Base-by-base conservation (phyloP, 2,797 vertebrate genomes). In the Crenichthys baileyi region DNA sequence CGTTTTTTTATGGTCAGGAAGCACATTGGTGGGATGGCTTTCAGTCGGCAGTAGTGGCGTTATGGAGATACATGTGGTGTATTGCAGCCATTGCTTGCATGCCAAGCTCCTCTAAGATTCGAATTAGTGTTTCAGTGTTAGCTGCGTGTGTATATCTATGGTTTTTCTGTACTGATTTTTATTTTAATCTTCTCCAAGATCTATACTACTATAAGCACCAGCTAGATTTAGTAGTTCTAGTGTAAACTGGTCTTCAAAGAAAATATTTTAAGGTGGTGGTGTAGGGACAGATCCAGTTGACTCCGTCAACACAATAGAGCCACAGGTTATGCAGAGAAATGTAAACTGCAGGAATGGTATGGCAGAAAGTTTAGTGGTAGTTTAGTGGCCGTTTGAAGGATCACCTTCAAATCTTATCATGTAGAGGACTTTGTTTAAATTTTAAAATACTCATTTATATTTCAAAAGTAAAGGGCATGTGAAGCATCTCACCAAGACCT, bases 1-100 rank as follows among this genome's bases (percentile, higher is more conserved):
- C 72, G 7, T 58, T 68, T 71, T 65, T 12, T 18, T 39, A 5
- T 7, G 68, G 70, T 76, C 24, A 58, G 80, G 29, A 16, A 56
- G 77, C 46, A 26, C 61, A 56, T 60, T 76, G 36, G 13, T 31
- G 22, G 29, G 70, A 12, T 36, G 55, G 68, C 46, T 85, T 75
- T 29, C 75, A 77, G 29, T 31, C 11, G 22, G 50, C 22, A 16
- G 24, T 61, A 73, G 77, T 79, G 39, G 65, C 39, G 36, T 61
- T 67, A 71, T 67, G 63, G 63, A 41, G 20, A 67, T 11, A 31
- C 20, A 41, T 67, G 36, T 65, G 61, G 16, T 67, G 7, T 65
- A 36, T 65, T 31, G 26, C 41, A 58, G 68, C 44, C 61, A 39
- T 39, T 48, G 18, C 44, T 46, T 24, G 41, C 36, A 68, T 82